Conservation (phyloP, 1,140 invertebrate species). For the Brevipalpus yothersi region DNA sequence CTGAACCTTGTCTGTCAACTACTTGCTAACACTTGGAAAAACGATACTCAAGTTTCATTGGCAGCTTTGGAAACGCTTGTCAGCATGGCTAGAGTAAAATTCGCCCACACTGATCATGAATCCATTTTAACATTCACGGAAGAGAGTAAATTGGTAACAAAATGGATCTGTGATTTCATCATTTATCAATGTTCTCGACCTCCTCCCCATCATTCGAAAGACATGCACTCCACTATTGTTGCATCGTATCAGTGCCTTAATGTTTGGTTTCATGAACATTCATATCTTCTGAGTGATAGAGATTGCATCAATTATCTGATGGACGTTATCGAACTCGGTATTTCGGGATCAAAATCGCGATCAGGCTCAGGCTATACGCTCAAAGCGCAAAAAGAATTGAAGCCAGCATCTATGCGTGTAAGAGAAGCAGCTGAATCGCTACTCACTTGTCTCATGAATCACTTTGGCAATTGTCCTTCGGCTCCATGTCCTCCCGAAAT, state of each 20-base stretch:
- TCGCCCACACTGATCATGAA: constrained; percentile 45
- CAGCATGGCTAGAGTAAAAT: constrained; percentile 57
- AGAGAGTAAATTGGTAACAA: constrained; percentile 74
- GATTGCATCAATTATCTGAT: constrained; percentile 74
- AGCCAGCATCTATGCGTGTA: constrained; percentile 84
- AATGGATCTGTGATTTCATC: constrained; percentile 95
- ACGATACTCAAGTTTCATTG: constrained; percentile 60
- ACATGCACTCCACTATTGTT: constrained; percentile 90
- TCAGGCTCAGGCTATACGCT: constrained; percentile 21
- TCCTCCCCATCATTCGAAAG: constrained; percentile 80
- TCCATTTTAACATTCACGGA: not conserved
- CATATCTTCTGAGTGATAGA: constrained; percentile 60
- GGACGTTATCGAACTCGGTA: constrained; percentile 88
- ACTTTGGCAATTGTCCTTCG: constrained; percentile 5
- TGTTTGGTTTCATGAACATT: constrained; percentile 60
- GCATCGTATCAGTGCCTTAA: constrained; percentile 74
- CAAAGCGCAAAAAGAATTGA: constrained; percentile 84
- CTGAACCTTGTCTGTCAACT: constrained; percentile 2
- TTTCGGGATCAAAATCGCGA: constrained; percentile 71
- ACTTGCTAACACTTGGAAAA: constrained; percentile 3
- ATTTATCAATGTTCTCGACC: constrained; percentile 81
- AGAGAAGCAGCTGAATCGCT: constrained; percentile 81
- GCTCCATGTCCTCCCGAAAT: constrained; percentile 11
- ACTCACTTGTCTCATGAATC: constrained; percentile 33
- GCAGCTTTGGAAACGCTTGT: constrained; percentile 74